Conservation (phyloP, 2,888 invertebrate genomes). For the Drosophila longiperda region DNA sequence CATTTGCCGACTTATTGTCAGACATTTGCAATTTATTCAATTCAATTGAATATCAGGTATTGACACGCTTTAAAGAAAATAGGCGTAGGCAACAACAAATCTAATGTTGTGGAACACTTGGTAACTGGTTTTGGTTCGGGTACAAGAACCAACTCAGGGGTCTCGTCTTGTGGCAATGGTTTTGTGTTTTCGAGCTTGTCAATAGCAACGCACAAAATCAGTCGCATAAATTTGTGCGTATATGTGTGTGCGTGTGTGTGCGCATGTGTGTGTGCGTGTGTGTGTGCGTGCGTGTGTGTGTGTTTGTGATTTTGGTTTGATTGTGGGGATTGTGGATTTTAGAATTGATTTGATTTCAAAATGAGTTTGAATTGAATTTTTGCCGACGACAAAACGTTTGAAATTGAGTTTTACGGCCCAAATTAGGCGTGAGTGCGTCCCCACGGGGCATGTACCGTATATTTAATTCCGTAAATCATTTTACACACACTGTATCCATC, state of each 20-base stretch:
- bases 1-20: neutral
- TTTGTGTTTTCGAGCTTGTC: slow-evolving; percentile 79
- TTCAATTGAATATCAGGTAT: slow-evolving; percentile 1
- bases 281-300: slow-evolving; percentile 12
- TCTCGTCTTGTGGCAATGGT: slow-evolving; percentile 58
- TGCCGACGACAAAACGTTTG: slow-evolving; percentile 78
- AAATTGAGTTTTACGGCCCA: slow-evolving; percentile 79
- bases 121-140: slow-evolving; percentile 30
- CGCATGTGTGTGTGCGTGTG: slow-evolving; percentile 16
- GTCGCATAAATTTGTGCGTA: slow-evolving; percentile 64
- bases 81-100: neutral
- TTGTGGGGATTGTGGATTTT: slow-evolving; percentile 73
- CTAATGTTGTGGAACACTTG: slow-evolving; percentile 18
- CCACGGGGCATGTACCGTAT: slow-evolving; percentile 53
- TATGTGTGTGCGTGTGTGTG: slow-evolving; percentile 26
- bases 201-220: slow-evolving; percentile 64
- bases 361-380: slow-evolving; percentile 81
- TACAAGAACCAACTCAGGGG: slow-evolving; percentile 18
- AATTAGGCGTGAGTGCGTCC: slow-evolving; percentile 72
- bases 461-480: slow-evolving; percentile 75
- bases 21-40: slow-evolving; percentile 1
- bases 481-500: slow-evolving; percentile 41
- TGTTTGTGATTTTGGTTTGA: slow-evolving; percentile 49
- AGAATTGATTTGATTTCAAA: slow-evolving; percentile 80
- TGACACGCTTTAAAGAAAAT: slow-evolving; percentile 3